Evolutionary conservation across 2,888 invertebrate species (phyloP), one percentile per base, ranked within the genome.

Genomic region (Drosophila paramelanica): DNA sequence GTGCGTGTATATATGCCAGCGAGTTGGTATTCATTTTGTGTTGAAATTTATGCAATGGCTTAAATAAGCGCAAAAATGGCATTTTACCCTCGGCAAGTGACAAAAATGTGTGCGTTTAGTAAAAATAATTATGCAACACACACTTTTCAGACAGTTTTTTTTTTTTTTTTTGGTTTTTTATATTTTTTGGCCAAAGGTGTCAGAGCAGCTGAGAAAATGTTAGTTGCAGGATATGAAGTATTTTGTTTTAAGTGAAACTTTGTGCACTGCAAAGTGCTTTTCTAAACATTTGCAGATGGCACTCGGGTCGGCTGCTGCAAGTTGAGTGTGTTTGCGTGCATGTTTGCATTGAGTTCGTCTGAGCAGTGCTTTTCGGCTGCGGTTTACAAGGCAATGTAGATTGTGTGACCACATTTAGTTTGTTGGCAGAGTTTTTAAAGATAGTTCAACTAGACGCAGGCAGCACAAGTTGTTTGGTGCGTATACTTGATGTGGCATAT

Each of bases 21-120:
- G 36, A 58, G 65, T 67, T 60, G 68, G 64, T 74, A 76, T 74
- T 74, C 73, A 76, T 65, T 76, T 65, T 76, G 41, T 56, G 77
- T 38, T 72, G 53, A 89, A 88, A 85, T 89, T 89, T 89, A 85
- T 85, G 89, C 84, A 89, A 89, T 81, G 67, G 89, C 76, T 89
- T 84, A 89, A 84, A 87, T 77, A 87, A 84, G 88, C 85, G 88
- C 79, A 84, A 89, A 84, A 84, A 87, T 84, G 79, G 53, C 85
- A 84, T 76, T 81, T 89, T 84, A 70, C 67, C 67, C 79, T 62
- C 69, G 64, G 64, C 55, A 72, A 84, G 89, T 76, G 88, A 76
- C 81, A 84, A 84, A 75, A 75, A 67, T 78, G 51, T 79, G 67
- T 53, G 72, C 55, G 69, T 61, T 73, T 74, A 78, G 70, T 59